Conservation (phyloP, 1,140 invertebrate genomes). For the Sminthurinus signatus region DNA sequence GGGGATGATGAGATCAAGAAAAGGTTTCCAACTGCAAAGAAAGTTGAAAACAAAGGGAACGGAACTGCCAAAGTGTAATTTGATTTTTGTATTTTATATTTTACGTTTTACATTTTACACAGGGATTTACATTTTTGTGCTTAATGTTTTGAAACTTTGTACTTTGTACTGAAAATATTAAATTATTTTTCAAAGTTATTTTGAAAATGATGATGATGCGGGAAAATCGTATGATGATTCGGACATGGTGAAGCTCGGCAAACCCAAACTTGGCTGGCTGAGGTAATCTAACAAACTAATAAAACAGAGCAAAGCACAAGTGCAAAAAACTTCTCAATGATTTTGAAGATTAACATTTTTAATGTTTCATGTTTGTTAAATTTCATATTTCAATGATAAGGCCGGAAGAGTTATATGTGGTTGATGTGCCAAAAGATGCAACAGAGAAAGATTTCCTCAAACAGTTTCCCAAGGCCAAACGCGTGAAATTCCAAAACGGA, state of each 20-base stretch:
- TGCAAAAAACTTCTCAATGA: background rate
- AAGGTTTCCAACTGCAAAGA: conserved; percentile 2
- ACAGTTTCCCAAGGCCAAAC: background rate
- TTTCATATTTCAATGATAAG: background rate
- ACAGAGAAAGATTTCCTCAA: background rate
- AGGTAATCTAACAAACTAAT: too few relatives aligned
- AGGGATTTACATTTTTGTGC: too few relatives aligned
- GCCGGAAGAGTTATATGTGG: background rate
- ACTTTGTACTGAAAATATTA: too few relatives aligned
- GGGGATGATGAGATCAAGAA: background rate
- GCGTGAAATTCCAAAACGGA: background rate
- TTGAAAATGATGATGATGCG: background rate
- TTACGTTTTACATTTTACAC: too few relatives aligned
- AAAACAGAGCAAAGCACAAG: too few relatives aligned
- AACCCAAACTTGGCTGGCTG: background rate
- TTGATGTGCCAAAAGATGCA: background rate
- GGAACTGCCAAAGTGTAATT: too few relatives aligned
- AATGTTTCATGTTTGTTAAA: background rate
- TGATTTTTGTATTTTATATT: too few relatives aligned
- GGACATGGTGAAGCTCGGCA: background rate
- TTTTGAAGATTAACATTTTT: background rate
- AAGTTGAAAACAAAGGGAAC: background rate
- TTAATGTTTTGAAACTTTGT: too few relatives aligned
- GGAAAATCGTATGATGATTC: background rate
- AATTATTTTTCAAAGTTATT: too few relatives aligned